Evolutionary conservation across 2,888 invertebrate species (phyloP), one percentile per base, ranked within the genome.

Genomic region (Marasmarcha lunaedactyla): DNA sequence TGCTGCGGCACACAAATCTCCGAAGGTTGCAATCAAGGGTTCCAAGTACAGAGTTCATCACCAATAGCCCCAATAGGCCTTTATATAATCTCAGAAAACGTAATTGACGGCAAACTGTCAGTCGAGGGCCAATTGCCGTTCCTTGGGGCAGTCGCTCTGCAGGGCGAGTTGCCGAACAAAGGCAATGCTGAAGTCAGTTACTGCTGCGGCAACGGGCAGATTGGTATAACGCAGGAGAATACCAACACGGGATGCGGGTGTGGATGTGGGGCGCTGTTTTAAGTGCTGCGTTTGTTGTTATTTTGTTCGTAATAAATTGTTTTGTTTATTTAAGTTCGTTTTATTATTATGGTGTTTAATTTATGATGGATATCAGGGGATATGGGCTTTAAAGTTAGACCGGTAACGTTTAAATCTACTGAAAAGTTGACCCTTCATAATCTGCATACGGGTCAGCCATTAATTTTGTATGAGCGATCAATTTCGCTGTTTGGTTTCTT

Each of bases 51-150:
- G 35, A 43, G 47, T 39, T 10, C 50, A 1, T 55, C 56, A 6
- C 50, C 52, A 1, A 42, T 47, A 26, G 33, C 51, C 10, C 52
- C 57, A 4, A 47, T 42, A 36, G 56, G 57, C 11, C 46, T 59
- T 10, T 47, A 50, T 1, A 47, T 58, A 1, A 14, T 50, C 1
- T 52, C 57, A 15, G 59, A 58, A 14, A 55, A 57, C 39, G 45
- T 48, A 1, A 56, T 57, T 12, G 54, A 55, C 30, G 59, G 59
- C 0, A 42, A 48, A 1, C 14, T 59, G 10, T 36, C 38, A 1
- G 50, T 57, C 1, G 46, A 42, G 1, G 59, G 57, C 11, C 46
- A 52, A 35, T 36, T 55, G 35, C 57, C 56, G 0, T 55, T 57
- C 44, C 15, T 52, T 1, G 52, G 49, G 1, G 43, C 55, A 2